phyloP scores from a whole-genome alignment of 2,797 vertebrate species.

The Rhynchotus rufescens region DNA sequence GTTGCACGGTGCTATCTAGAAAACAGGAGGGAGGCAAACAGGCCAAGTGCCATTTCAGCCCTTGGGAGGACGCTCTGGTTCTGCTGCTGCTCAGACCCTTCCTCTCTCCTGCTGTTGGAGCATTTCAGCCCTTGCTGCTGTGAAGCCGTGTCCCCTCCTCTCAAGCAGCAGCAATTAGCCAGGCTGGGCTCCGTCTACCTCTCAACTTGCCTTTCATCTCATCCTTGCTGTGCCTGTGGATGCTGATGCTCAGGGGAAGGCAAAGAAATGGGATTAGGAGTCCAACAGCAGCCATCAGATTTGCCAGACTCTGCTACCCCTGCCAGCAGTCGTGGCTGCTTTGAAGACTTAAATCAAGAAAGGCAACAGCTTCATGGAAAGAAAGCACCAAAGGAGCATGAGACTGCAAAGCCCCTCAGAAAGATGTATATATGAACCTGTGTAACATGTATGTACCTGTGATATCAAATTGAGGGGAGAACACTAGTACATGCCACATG shows the following conservation, averaged over 20 bases:
- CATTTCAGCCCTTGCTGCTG: background rate
- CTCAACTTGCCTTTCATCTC: background rate
- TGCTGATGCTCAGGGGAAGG: background rate
- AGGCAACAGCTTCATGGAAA: background rate
- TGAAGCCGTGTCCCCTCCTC: background rate
- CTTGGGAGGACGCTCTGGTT: fast-evolving
- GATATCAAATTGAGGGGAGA: background rate
- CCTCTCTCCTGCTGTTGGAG: background rate
- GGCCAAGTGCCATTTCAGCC: background rate
- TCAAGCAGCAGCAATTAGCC: background rate
- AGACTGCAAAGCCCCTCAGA: background rate
- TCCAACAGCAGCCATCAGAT: background rate
- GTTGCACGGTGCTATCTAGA: background rate
- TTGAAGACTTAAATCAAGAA: background rate
- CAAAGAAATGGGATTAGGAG: background rate
- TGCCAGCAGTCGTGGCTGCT: background rate
- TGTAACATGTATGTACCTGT: background rate
- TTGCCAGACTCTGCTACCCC: background rate
- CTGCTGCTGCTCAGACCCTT: background rate
- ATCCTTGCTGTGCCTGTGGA: background rate
- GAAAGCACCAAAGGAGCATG: background rate
- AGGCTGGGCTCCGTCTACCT: background rate
- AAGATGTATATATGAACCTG: background rate
- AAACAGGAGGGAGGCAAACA: background rate
- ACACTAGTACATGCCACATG: background rate